These are phyloP conservation scores for Cheilosia urbana DNA, from an alignment of 2,888 invertebrate genomes.

Conservation along the genomic window DNA sequence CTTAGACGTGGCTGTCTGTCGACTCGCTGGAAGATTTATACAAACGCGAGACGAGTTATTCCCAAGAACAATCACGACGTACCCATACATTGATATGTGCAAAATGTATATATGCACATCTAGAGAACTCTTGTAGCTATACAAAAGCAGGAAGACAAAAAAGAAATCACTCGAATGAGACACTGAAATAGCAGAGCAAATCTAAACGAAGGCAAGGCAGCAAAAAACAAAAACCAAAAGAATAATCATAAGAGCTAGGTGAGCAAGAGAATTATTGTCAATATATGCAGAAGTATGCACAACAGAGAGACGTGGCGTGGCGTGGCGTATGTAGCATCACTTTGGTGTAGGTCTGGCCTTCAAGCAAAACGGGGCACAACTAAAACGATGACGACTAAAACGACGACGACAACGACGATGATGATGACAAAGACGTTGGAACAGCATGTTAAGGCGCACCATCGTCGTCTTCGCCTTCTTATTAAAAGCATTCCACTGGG, in stretches of 20 bases:
- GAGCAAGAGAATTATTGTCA: constrained; percentile 64
- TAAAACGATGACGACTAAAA: constrained; percentile 29
- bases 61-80: constrained; percentile 61
- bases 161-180: constrained; percentile 54
- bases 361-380: constrained; percentile 45
- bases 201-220: constrained; percentile 40
- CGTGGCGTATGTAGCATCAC: constrained; percentile 48
- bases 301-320: constrained; percentile 16
- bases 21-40: constrained; percentile 53
- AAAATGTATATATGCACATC: constrained; percentile 23
- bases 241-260: constrained; percentile 51
- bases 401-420: constrained; percentile 38
- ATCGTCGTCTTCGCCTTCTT: constrained; percentile 48
- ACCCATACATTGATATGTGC: not conserved
- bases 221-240: constrained; percentile 10
- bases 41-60: constrained; percentile 55
- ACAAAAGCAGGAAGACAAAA: constrained; percentile 32
- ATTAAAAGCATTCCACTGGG: constrained; percentile 64
- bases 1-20: constrained; percentile 40
- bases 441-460: constrained; percentile 48
- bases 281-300: constrained; percentile 72
- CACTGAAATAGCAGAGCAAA: constrained; percentile 59
- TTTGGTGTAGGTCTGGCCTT: constrained; percentile 68
- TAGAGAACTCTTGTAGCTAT: constrained; percentile 42
- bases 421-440: constrained; percentile 56